A percentile compares a stretch with the other conserved stretches of the same genome.
Conservation (phyloP, 2,888 invertebrate genomes). For the Scotopteryx bipunctaria region DNA sequence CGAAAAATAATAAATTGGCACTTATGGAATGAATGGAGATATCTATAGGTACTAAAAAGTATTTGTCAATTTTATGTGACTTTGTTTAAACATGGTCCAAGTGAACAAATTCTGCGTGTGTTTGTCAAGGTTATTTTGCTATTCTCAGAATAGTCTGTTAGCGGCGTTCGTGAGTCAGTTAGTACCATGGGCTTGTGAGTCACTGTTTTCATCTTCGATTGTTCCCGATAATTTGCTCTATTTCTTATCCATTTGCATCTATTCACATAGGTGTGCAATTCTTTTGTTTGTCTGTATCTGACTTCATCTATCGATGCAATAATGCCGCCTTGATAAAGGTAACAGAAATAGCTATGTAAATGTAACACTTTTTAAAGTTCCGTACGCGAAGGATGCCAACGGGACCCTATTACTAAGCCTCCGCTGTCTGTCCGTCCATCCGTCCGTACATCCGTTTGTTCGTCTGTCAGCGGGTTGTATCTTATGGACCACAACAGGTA, state of each 20-base stretch:
- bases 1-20: too few species aligned
- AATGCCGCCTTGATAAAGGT: conserved; percentile 3
- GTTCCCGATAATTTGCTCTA: conserved; percentile 66
- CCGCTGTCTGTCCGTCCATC: too few species aligned
- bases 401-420: too few species aligned
- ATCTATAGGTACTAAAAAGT: too few species aligned
- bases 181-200: conserved; percentile 53
- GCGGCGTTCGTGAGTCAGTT: conserved; percentile 63
- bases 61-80: too few species aligned
- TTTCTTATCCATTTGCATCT: conserved; percentile 53
- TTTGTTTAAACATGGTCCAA: conserved; percentile 29
- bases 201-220: conserved; percentile 61
- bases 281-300: conserved; percentile 28
- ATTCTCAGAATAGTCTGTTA: conserved; percentile 75
- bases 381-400: too few species aligned
- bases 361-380: too few species aligned
- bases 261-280: conserved; percentile 41
- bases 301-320: conserved; percentile 3
- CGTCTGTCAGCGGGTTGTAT: too few species aligned
- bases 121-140: conserved; percentile 72
- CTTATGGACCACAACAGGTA: too few species aligned
- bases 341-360: too few species aligned
- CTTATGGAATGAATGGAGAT: too few species aligned
- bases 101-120: conserved; percentile 41
- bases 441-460: too few species aligned